Percentiles rank a stretch among this genome's conserved stretches.
phyloP scores from a whole-genome alignment of 2,797 vertebrate genomes.

The Sebastes minor region DNA sequence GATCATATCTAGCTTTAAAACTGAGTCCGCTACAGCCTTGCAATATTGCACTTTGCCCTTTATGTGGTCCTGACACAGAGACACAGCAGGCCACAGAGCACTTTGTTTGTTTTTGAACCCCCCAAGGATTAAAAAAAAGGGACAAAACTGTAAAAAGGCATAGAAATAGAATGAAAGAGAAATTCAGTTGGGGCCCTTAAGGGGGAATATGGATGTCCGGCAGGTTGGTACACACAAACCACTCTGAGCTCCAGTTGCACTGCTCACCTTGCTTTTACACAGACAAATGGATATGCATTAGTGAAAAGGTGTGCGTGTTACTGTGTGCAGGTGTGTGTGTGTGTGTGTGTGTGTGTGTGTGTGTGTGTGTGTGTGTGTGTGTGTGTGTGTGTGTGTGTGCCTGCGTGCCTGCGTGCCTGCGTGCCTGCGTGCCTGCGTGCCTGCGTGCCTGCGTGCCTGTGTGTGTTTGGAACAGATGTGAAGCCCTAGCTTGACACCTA shows the following conservation, averaged over 20 bases:
- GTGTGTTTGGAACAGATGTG: neutral
- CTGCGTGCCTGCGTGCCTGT: neutral
- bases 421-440: too few relatives aligned
- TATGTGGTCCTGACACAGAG: conserved; percentile 17
- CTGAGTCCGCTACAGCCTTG: neutral
- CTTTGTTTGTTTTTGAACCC: conserved; percentile 51
- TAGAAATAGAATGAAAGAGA: conserved; percentile 52
- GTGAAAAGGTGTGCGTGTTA: conserved; percentile 30
- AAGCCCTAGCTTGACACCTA: neutral
- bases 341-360: neutral
- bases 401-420: too few relatives aligned
- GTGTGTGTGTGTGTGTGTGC: neutral
- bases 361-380: neutral
- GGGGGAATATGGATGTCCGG: conserved; percentile 55
- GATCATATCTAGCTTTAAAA: too few relatives aligned
- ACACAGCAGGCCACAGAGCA: conserved; percentile 37
- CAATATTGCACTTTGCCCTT: conserved; percentile 4
- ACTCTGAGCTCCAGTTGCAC: conserved; percentile 67
- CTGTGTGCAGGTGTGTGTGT: neutral
- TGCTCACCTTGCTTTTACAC: conserved; percentile 66
- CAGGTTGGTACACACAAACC: conserved; percentile 57
- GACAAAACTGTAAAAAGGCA: conserved; percentile 17
- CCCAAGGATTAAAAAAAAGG: conserved; percentile 15
- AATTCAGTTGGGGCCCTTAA: conserved; percentile 44
- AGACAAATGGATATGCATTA: conserved; percentile 73